These are phyloP conservation scores for Adelosebastes latens DNA, from an alignment of 2,797 vertebrate species.

Conservation along the genomic window DNA sequence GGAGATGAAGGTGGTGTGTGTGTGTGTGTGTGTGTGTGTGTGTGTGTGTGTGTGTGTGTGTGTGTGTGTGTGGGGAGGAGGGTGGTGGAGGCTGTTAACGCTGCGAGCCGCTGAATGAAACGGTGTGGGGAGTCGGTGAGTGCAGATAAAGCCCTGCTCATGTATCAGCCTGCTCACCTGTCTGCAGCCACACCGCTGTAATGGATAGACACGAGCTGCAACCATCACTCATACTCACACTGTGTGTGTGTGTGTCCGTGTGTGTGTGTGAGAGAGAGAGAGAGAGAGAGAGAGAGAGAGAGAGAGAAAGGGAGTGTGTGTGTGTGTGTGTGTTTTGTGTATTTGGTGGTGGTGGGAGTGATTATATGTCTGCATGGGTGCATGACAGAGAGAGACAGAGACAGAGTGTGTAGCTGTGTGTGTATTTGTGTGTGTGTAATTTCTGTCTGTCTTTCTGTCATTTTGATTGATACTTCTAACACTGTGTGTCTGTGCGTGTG, in stretches of 20 bases:
- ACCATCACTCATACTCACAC: slow-evolving; percentile 79
- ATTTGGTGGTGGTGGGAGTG: slow-evolving; percentile 58
- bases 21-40: slow-evolving; percentile 1
- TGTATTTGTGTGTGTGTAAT: slow-evolving; percentile 25
- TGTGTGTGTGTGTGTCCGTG: slow-evolving; percentile 31
- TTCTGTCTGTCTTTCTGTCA: slow-evolving; percentile 51
- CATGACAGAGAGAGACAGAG: slow-evolving; percentile 72
- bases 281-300: neutral
- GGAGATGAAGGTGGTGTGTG: slow-evolving; percentile 14
- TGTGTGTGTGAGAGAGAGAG: slow-evolving; percentile 1
- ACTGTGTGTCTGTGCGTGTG: neutral
- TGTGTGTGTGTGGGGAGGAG: neutral
- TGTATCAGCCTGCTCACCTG: slow-evolving; percentile 82
- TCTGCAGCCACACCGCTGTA: slow-evolving; percentile 70
- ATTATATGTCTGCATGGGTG: slow-evolving; percentile 72
- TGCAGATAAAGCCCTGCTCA: slow-evolving; percentile 79
- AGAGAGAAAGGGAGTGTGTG: slow-evolving; percentile 4
- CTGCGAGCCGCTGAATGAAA: slow-evolving; percentile 65
- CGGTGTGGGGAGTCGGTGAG: slow-evolving; percentile 71
- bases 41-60: slow-evolving; percentile 11
- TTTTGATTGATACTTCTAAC: slow-evolving; percentile 64
- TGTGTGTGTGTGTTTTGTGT: slow-evolving; percentile 39
- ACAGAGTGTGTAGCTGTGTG: slow-evolving; percentile 50
- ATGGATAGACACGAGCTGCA: slow-evolving; percentile 72
- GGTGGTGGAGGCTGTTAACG: slow-evolving; percentile 32